A percentile compares a stretch with the other conserved stretches of the same genome.
Evolutionary conservation across 2,797 vertebrate genomes (phyloP).

Genomic region (Clarias pachynema): DNA sequence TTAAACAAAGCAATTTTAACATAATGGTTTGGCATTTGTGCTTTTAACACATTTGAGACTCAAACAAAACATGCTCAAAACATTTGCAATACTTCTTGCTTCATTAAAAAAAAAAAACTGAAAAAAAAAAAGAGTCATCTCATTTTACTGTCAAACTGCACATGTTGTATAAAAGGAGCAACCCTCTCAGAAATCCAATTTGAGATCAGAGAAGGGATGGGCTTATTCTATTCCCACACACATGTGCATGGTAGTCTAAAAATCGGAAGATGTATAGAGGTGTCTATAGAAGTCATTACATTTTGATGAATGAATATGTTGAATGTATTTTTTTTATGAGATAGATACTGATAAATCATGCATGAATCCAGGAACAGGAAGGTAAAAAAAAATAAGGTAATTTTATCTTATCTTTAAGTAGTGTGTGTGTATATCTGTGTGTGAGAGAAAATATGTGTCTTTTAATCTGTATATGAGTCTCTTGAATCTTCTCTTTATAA

Average conservation of each 20-base stretch:
- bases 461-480: constrained; percentile 21
- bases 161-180: not conserved
- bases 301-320: not conserved
- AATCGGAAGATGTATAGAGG: too few relatives aligned
- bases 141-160: not conserved
- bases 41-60: too few relatives aligned
- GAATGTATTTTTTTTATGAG: not conserved
- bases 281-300: not conserved
- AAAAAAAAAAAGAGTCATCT: too few relatives aligned
- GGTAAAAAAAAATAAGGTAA: not conserved
- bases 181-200: not conserved
- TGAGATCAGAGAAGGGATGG: not conserved
- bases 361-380: not conserved
- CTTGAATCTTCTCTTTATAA: constrained; percentile 5
- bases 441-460: constrained; percentile 18
- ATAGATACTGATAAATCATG: not conserved
- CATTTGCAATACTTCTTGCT: too few relatives aligned
- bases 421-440: not conserved
- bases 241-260: not conserved
- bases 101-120: too few relatives aligned
- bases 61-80: too few relatives aligned
- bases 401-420: not conserved
- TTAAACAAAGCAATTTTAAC: too few relatives aligned
- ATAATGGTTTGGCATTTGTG: too few relatives aligned
- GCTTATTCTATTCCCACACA: not conserved